Base-by-base conservation (phyloP, 2,888 invertebrate species). In the Agonopterix arenella region DNA sequence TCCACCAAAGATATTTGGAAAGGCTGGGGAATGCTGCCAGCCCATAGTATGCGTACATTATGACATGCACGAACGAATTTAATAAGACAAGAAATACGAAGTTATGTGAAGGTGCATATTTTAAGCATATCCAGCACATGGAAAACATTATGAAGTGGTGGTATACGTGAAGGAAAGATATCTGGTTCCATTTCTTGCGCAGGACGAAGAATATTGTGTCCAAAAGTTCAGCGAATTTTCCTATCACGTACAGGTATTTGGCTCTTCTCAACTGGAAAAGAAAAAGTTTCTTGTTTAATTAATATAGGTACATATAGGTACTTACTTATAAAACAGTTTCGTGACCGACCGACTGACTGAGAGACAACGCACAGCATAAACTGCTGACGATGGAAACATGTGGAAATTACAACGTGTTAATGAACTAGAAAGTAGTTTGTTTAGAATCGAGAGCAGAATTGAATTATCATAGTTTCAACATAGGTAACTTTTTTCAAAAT, bases 201-300 rank as follows among this genome's bases (percentile, higher is more conserved):
- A 97, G 76, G 2, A 97, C 94, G 74, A 97, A 97, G 82, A 97
- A 97, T 10, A 94, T 91, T 0, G 94, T 94, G 64, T 94, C 94
- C 54, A 93, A 64, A 0, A 94, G 85, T 69, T 94, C 94, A 0
- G 93, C 83, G 11, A 94, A 73, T 76, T 94, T 94, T 11, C 93
- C 93, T 55, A 93, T 83, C 66, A 93, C 92, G 68, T 94, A 93
- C 76, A 90, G 91, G 92, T 92, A 92, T 0, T 36, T 45, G 2
- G 45, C 47, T 8, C 9, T 10, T 4, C 46, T 41, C 0, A 56
- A 13, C 58, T 58, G 53, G 10, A n/a, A 40, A 28, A 1, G 7
- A 4, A 28, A 28, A 28, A 5, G 28, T 28, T 28, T 5, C 7
- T 28, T 5, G 5, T 28, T 28, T 28, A 28, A 28, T 28, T 28